These are phyloP conservation scores for Standfussiana lucernea DNA, from an alignment of 2,888 invertebrate genomes.

Conservation along the genomic window DNA sequence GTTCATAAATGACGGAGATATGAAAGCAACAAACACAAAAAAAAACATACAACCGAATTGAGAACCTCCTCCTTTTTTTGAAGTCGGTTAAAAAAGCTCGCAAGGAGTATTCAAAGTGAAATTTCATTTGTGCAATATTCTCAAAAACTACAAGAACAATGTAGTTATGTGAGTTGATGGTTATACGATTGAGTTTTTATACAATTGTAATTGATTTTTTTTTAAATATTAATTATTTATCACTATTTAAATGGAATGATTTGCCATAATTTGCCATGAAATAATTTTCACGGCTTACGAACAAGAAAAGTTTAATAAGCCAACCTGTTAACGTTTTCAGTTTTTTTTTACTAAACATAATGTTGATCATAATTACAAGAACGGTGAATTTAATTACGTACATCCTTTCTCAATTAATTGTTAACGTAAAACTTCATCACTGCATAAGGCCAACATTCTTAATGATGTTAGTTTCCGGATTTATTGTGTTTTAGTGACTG, in stretches of 20 bases:
- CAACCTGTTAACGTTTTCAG: neutral
- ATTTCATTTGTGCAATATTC: neutral
- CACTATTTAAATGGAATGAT: too few species aligned
- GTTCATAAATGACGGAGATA: too few species aligned
- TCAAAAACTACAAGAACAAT: neutral
- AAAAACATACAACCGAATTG: too few species aligned
- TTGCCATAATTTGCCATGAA: too few species aligned
- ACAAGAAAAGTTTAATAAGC: neutral
- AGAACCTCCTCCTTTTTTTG: too few species aligned
- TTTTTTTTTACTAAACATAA: neutral
- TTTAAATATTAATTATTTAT: too few species aligned
- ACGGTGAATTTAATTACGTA: neutral
- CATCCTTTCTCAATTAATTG: neutral
- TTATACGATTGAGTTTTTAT: neutral
- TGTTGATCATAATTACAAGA: neutral
- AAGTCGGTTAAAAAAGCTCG: too few species aligned
- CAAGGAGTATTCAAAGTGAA: neutral
- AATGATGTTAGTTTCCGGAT: constrained; percentile 18
- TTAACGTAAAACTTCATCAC: neutral
- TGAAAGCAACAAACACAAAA: too few species aligned
- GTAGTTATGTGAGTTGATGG: neutral
- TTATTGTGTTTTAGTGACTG: neutral
- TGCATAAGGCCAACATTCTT: neutral
- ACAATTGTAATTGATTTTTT: too few species aligned
- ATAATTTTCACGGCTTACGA: too few species aligned